These are phyloP conservation scores for Melikaiella ostensackeni DNA, from an alignment of 2,888 invertebrate genomes.

Conservation along the genomic window DNA sequence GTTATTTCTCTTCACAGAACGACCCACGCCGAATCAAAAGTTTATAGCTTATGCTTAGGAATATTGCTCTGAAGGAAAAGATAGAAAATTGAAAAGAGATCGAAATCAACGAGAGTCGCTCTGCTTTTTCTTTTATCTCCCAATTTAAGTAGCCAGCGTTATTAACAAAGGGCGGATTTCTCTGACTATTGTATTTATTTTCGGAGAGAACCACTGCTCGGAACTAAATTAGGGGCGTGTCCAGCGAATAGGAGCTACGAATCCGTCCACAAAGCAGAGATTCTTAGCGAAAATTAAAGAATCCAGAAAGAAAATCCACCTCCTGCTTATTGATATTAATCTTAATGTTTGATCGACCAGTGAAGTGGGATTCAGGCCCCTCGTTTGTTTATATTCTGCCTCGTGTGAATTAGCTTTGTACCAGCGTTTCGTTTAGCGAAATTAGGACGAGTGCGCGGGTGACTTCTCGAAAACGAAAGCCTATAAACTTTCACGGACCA, in stretches of 20 bases:
- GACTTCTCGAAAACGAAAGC: not conserved
- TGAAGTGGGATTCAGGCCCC: not conserved
- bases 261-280: not conserved
- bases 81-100: not conserved
- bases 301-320: not conserved
- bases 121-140: not conserved
- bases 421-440: constrained; percentile 10
- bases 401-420: constrained; percentile 12
- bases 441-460: constrained; percentile 10
- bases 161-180: not conserved
- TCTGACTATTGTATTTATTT: not conserved
- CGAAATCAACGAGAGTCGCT: not conserved
- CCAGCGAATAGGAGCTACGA: not conserved
- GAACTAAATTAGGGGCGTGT: not conserved
- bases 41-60: not conserved
- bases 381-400: not conserved
- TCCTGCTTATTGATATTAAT: not conserved
- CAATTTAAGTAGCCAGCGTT: not conserved
- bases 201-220: not conserved
- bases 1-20: not conserved
- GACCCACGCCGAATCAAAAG: constrained; percentile 11
- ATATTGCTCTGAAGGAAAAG: not conserved
- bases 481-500: constrained; percentile 32
- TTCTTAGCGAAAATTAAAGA: not conserved
- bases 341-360: not conserved